These are phyloP conservation scores for Sparidentex hasta DNA, from an alignment of 2,797 vertebrate genomes.

Conservation along the genomic window DNA sequence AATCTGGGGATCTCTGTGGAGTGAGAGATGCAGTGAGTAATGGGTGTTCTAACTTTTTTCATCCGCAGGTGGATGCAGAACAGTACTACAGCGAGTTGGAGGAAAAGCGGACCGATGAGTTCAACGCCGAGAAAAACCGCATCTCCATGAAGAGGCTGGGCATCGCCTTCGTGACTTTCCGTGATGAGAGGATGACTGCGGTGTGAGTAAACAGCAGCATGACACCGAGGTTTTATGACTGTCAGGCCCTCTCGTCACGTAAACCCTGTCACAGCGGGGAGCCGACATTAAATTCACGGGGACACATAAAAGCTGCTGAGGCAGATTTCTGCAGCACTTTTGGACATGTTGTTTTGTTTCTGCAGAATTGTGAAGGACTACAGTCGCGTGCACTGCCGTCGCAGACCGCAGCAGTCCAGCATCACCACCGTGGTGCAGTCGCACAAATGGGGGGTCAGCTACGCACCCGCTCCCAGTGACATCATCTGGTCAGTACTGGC, in stretches of 20 bases:
- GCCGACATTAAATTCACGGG: neutral
- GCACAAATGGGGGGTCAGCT: conserved; percentile 89
- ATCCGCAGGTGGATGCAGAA: conserved; percentile 94
- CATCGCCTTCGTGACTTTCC: conserved; percentile 96
- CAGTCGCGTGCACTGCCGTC: conserved; percentile 83
- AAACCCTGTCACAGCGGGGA: conserved; percentile 21
- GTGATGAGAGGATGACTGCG: conserved; percentile 93
- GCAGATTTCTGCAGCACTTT: neutral
- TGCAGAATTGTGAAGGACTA: conserved; percentile 94
- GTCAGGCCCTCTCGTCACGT: conserved; percentile 30
- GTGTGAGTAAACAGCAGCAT: conserved; percentile 87
- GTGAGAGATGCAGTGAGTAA: conserved; percentile 22
- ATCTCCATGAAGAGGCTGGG: conserved; percentile 92
- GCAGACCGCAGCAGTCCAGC: conserved; percentile 93
- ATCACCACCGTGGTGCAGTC: conserved; percentile 93
- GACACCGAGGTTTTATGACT: conserved; percentile 25
- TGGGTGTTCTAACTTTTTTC: conserved; percentile 36
- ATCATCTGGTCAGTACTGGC: conserved; percentile 92
- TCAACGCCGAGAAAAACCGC: conserved; percentile 95
- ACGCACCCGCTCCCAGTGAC: conserved; percentile 94
- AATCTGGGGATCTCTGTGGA: conserved; percentile 10
- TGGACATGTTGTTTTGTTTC: conserved; percentile 26
- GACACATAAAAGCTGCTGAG: neutral
- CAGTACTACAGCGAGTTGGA: conserved; percentile 98
- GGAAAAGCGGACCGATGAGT: conserved; percentile 96